Evolutionary conservation across 2,888 invertebrate species (phyloP), one percentile per base, ranked within the genome.

Genomic region (Blera fallax): DNA sequence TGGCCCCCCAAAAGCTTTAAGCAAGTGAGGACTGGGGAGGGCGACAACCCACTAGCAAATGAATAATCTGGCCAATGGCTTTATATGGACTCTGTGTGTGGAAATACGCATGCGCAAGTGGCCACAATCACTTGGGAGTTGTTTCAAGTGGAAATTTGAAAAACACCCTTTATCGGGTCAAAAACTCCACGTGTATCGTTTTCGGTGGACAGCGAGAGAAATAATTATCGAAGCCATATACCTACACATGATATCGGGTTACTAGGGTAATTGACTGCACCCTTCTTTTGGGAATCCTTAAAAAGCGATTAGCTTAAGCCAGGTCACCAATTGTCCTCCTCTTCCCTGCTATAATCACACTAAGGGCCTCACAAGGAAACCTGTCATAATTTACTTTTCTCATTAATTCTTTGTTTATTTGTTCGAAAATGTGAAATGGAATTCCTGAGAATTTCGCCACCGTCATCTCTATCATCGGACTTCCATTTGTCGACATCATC

Each of bases 141-240:
- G 18, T 65, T 56, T 64, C 27, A 56, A 45, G 45, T 70, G 62
- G 69, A 70, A 64, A 50, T 14, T 64, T 37, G 11, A 64, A 45
- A 14, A 52, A 29, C 5, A 10, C 1, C 16, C 27, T 14, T 40
- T 34, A 43, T 62, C 70, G 52, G 56, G 62, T 64, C 43, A 43
- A 73, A 73, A 58, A 67, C 11, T 50, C 29, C 40, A 29, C 40
- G n/a, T 80, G 50, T 82, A 82, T 82, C 81, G 70, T 64, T 82
- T 76, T 70, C 81, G 48, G 14, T 48, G 11, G 10, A 50, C 18
- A 77, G 29, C 16, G 37, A 32, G 11, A 29, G 27, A 10, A 67
- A 62, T 27, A 40, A 67, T 52, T 27, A 65, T 64, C 34, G 83
- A 80, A 73, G 69, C 69, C 80, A 52, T 84, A 84, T 80, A n/a